Conservation (phyloP, 2,797 vertebrate genomes). For the Toxotes lorentzi region DNA sequence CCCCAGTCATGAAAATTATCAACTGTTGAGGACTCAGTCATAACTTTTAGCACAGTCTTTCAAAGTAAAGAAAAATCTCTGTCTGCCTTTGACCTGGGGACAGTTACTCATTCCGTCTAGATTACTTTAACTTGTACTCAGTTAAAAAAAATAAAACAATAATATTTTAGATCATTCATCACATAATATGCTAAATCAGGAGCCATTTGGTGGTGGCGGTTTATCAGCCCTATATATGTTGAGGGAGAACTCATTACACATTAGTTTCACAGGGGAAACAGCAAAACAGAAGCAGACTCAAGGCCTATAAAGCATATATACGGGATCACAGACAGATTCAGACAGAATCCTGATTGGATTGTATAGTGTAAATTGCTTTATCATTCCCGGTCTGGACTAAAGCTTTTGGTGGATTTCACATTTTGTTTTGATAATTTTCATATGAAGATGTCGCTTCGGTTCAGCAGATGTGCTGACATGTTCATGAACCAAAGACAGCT, state of each 20-base stretch:
- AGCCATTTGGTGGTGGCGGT: not conserved
- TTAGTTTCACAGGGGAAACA: not conserved
- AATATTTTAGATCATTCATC: conserved; percentile 2
- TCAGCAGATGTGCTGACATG: conserved; percentile 8
- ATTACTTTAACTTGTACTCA: too few relatives aligned
- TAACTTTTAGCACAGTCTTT: not conserved
- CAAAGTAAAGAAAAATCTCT: too few relatives aligned
- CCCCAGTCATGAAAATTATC: conserved; percentile 18
- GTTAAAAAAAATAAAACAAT: too few relatives aligned
- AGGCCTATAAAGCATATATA: not conserved
- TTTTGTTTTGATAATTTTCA: conserved; percentile 1
- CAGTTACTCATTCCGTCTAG: too few relatives aligned
- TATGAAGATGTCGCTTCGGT: not conserved
- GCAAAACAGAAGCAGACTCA: not conserved
- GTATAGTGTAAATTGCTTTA: not conserved
- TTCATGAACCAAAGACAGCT: conserved; percentile 10
- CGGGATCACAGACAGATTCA: not conserved
- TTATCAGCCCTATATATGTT: not conserved
- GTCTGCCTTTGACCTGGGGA: too few relatives aligned
- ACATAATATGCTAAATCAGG: conserved; percentile 9
- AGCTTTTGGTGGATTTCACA: not conserved
- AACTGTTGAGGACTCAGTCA: conserved; percentile 2
- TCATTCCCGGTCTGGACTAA: not conserved
- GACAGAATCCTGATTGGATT: not conserved
- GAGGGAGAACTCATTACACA: not conserved